Evolutionary conservation across 1,140 invertebrate genomes (phyloP).

Genomic region (Ceratina australensis): DNA sequence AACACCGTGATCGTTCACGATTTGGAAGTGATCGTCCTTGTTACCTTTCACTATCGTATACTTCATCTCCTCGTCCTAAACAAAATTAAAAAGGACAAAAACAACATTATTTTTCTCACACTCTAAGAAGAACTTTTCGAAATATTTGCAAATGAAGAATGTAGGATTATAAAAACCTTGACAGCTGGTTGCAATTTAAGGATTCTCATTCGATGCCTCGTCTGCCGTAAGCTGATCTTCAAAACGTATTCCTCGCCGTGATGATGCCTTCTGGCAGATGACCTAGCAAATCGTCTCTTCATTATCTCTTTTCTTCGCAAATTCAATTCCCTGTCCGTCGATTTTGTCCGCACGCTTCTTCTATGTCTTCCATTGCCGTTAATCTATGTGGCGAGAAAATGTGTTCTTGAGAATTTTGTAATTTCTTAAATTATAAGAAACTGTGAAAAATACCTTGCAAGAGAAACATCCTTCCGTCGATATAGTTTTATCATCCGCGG

Average conservation of each 20-base stretch:
- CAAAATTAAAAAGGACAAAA: not conserved
- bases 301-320: conserved; percentile 44
- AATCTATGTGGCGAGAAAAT: conserved; percentile 41
- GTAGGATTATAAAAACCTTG: conserved; percentile 75
- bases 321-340: conserved; percentile 38
- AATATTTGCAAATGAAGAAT: not conserved
- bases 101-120: not conserved
- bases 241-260: conserved; percentile 79
- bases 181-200: conserved; percentile 84
- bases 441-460: conserved; percentile 84
- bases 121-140: not conserved
- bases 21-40: conserved; percentile 83
- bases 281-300: conserved; percentile 67
- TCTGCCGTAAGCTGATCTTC: conserved; percentile 81
- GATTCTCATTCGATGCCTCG: conserved; percentile 83
- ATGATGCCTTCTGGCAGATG: conserved; percentile 71
- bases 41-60: conserved; percentile 85
- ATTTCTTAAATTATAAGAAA: not conserved
- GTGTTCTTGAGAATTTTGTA: not conserved
- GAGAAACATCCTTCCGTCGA: conserved; percentile 94
- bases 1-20: conserved; percentile 83
- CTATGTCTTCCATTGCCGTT: conserved; percentile 69
- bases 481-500: conserved; percentile 85
- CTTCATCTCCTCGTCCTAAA: conserved; percentile 81
- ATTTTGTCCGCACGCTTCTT: conserved; percentile 58